These are phyloP conservation scores for Onthophagus sagittarius DNA, from an alignment of 2,888 invertebrate genomes.

Conservation along the genomic window DNA sequence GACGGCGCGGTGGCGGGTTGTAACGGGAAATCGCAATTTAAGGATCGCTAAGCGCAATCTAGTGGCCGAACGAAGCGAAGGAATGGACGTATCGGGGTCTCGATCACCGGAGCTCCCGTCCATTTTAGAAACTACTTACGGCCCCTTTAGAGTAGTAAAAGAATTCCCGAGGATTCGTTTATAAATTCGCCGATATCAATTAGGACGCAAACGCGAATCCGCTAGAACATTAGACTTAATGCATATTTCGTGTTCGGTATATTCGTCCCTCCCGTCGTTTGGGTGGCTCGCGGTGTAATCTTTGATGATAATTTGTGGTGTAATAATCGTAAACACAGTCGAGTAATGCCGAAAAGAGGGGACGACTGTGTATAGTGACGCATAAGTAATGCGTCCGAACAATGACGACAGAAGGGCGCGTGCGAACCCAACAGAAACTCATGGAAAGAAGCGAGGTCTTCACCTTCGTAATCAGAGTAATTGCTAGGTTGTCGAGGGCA, in stretches of 20 bases:
- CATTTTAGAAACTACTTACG: neutral
- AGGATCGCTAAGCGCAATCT: constrained; percentile 38
- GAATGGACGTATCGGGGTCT: constrained; percentile 32
- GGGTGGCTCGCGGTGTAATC: neutral
- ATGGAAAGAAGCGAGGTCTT: constrained; percentile 21
- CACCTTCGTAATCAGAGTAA: constrained; percentile 30
- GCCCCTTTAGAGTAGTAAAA: neutral
- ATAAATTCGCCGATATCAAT: neutral
- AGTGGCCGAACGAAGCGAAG: constrained; percentile 29
- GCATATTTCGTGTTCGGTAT: neutral
- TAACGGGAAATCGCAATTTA: constrained; percentile 38
- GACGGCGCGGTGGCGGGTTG: constrained; percentile 31
- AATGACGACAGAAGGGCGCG: constrained; percentile 21
- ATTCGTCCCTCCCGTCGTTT: neutral
- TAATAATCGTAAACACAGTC: constrained; percentile 5
- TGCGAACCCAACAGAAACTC: constrained; percentile 15
- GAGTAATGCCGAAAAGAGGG: neutral
- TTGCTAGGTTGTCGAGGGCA: constrained; percentile 29
- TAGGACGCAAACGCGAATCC: neutral
- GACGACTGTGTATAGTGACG: constrained; percentile 6
- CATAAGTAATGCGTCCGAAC: constrained; percentile 21
- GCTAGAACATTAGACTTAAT: neutral
- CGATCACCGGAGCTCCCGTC: neutral
- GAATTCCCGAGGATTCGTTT: neutral
- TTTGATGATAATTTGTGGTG: constrained; percentile 6